Evolutionary conservation across 2,888 invertebrate genomes (phyloP), one percentile per base, ranked within the genome.

Genomic region (Cistogaster globosa): DNA sequence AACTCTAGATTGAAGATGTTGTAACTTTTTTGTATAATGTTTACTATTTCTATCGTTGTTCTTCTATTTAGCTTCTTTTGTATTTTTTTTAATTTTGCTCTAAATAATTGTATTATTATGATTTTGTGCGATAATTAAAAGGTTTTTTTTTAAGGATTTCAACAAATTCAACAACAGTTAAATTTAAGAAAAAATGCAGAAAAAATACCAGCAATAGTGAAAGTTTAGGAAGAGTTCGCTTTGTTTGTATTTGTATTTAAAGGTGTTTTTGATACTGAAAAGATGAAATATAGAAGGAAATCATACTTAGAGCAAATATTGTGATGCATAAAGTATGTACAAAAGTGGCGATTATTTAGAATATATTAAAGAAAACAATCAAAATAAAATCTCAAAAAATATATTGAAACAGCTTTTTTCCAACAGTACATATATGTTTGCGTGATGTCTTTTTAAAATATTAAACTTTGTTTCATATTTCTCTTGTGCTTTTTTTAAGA

Each of bases 51-150:
- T 79, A 22, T 67, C 69, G 26, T 65, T 68, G 51, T 80, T 67
- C 65, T 67, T 48, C 16, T n/a, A 36, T 67, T 53, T 36, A 62
- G 62, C 32, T n/a, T 62, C 77, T 84, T 58, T 53, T 3, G 22
- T 51, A 20, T 16, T 45, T 38, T 62, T 36, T 14, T 32, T 32
- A 26, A 2, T 32, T 32, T 0, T 3, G 5, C 6, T 7, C 6
- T 0, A 3, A 32, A n/a, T 57, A 45, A 22, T 77, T 71, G 14
- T 55, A 57, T 88, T 90, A 55, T 88, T 90, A 88, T 89, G 90
- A 89, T 89, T 90, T 88, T 87, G 85, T 88, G 87, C 88, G 87
- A 89, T 89, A 90, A 91, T 91, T 89, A 89, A 88, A 88, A 87
- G 87, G 88, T 87, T 87, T 83, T 86, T 83, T 86, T 82, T 78